phyloP scores from a whole-genome alignment of 2,113 vertebrate genomes.

The Lates calcarifer region DNA sequence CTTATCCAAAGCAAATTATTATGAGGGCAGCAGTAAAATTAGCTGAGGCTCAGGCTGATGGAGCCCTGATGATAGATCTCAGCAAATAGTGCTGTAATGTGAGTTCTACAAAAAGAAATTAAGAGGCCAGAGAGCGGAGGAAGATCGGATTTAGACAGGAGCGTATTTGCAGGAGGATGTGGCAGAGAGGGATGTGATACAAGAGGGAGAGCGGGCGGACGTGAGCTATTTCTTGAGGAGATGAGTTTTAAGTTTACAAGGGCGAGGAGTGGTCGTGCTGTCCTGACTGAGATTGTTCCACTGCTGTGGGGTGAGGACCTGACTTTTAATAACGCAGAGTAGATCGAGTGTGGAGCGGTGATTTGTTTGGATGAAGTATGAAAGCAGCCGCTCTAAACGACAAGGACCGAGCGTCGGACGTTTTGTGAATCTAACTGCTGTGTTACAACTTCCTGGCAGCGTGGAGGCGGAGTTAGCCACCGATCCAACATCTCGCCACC shows the following conservation, averaged over 20 bases:
- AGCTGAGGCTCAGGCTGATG: slow-evolving; percentile 47
- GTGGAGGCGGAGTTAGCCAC: slow-evolving; percentile 13
- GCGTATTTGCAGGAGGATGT: slow-evolving; percentile 49
- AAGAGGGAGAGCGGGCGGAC: slow-evolving; percentile 43
- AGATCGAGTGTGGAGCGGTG: background rate
- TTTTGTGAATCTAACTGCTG: slow-evolving; percentile 16
- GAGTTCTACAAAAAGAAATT: slow-evolving; percentile 57
- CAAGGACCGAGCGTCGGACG: slow-evolving; percentile 2
- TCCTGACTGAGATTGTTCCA: slow-evolving; percentile 41
- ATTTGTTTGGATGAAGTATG: slow-evolving; percentile 25
- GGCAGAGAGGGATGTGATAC: slow-evolving; percentile 36
- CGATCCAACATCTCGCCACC: slow-evolving; percentile 13
- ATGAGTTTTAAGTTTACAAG: slow-evolving; percentile 57
- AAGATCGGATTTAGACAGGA: slow-evolving; percentile 44
- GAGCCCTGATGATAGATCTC: slow-evolving; percentile 48
- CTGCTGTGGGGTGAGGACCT: slow-evolving; percentile 37
- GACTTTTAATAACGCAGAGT: slow-evolving; percentile 61
- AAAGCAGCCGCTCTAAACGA: background rate
- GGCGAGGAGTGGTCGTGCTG: slow-evolving; percentile 35
- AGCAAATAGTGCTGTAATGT: slow-evolving; percentile 50
- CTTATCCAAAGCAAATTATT: slow-evolving; percentile 61
- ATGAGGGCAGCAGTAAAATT: slow-evolving; percentile 65
- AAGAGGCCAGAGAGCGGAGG: slow-evolving; percentile 11
- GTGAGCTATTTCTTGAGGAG: slow-evolving; percentile 56
- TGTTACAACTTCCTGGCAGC: slow-evolving; percentile 29